Base-by-base conservation (phyloP, 2,888 invertebrate species). In the Alitta virens region DNA sequence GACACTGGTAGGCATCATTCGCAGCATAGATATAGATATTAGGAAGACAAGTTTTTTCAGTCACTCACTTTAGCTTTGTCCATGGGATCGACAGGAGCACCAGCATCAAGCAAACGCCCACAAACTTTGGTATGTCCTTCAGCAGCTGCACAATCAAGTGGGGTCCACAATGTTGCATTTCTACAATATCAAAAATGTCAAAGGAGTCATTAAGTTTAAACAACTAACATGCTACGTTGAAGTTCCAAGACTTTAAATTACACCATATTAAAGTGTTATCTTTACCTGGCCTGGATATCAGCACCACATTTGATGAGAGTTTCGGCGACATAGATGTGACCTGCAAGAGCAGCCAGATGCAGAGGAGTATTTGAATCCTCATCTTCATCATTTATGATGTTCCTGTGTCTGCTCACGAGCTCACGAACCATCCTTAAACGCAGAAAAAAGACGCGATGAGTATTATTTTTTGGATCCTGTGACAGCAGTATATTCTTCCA, bases 61-160 rank as follows among this genome's bases (percentile, higher is more conserved):
- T n/a, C 2, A 21, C 14, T 70, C 80, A 81, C 74, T 80, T 33
- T 79, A 7, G 77, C 70, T 71, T 80, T 82, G 65, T 83, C 82
- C 66, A 75, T 75, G 12, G 81, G 79, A 70, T 84, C 82, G 16
- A 84, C 75, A n/a, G 79, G 80, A 3, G 80, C 76, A 60, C 81
- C 82, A 63, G 75, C 73, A 56, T 83, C 80, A 43, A 83, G 68
- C 23, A 83, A 71, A 27, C 78, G 70, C 52, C 71, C 70, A 24
- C 75, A 76, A 14, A 78, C 78, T 42, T 79, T 79, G 40, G 73
- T 69, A 77, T 78, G 79, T 14, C 83, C 83, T 59, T 76, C 73
- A 16, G 80, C 78, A 9, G 84, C 83, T 7, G 84, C 84, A 73
- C 83, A 81, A 70, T 83, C 82, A 14, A 84, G 75, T 18, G 84